Evolutionary conservation across 2,888 invertebrate species (phyloP), one percentile per base, ranked within the genome.

Genomic region (Agrochola macilenta): DNA sequence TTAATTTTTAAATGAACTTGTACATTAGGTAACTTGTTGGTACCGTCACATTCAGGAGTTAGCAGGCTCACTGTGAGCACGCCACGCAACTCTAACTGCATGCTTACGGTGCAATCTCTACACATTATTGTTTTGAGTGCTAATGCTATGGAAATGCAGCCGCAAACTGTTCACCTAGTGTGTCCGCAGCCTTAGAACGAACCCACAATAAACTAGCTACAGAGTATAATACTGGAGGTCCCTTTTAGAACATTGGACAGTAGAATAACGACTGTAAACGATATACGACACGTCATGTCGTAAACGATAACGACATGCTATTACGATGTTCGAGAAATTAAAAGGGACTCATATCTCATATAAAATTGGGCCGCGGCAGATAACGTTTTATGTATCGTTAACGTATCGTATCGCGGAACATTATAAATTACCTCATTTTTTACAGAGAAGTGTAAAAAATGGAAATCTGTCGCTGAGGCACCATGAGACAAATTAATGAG

Each of bases 291-390:
- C 49, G 57, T 30, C 72, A 49, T 9, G 30, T 58, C 43, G 30
- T 79, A n/a, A 72, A 73, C 30, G 49, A 68, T 73, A 79, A 79
- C 73, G 66, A 72, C 63, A 23, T 63, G 79, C 68, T 26, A 43
- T 72, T 57, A 68, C 72, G 39, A 63, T 73, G 52, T 23, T 57
- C 43, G 43, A 14, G 12, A 74, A 74, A 74, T 79, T 68, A 79
- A 79, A 79, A 30, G 46, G 58, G 26, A 30, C 58, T 57, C 17
- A 26, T n/a, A 35, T 70, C 49, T 77, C 30, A 58, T 69, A 35
- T 54, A 43, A 65, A 70, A 60, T 30, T 26, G 43, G 23, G 3
- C 11, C 14, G 20, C 20, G 3, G 23, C 9, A 39, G 66, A 71
- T 58, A 74, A 66, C 61, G 46, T 20, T 66, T 64, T 52, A 65